A percentile compares a stretch with the other conserved stretches of the same genome.
phyloP scores from a whole-genome alignment of 2,797 vertebrate genomes.

The Threskiornis aethiopicus region DNA sequence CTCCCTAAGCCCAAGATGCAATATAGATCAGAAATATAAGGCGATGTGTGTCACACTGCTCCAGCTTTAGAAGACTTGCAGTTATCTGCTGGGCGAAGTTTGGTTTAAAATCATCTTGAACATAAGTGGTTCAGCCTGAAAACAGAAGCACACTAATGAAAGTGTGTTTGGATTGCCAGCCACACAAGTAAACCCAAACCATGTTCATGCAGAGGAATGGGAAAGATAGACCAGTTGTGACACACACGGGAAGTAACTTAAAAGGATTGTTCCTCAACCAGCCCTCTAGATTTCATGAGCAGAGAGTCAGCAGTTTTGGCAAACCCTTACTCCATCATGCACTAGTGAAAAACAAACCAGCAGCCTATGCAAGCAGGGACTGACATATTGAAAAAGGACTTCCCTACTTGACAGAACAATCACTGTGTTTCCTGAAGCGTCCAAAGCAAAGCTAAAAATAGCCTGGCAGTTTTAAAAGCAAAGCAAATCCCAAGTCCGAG shows the following conservation, averaged over 20 bases:
- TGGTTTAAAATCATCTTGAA: neutral
- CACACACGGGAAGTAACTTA: neutral
- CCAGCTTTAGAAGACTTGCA: neutral
- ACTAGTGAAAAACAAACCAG: constrained; percentile 21
- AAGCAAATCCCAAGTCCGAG: neutral
- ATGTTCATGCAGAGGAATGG: neutral
- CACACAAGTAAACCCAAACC: neutral
- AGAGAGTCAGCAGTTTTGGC: constrained; percentile 10
- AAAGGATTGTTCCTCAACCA: neutral
- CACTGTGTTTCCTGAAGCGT: constrained; percentile 25
- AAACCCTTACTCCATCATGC: constrained; percentile 34
- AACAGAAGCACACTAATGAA: neutral
- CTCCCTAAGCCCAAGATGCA: neutral
- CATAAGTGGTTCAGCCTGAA: neutral
- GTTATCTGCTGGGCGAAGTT: neutral
- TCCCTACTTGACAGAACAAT: constrained; percentile 34
- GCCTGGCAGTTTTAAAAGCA: neutral
- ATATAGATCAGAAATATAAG: neutral
- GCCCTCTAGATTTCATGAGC: neutral
- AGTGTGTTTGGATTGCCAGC: neutral
- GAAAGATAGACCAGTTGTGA: constrained; percentile 3
- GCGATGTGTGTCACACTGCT: neutral
- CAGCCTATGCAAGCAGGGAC: constrained; percentile 33
- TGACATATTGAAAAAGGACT: neutral
- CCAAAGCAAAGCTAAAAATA: neutral